Conservation (phyloP, 2,888 invertebrate species). For the Seira sanloemensis region DNA sequence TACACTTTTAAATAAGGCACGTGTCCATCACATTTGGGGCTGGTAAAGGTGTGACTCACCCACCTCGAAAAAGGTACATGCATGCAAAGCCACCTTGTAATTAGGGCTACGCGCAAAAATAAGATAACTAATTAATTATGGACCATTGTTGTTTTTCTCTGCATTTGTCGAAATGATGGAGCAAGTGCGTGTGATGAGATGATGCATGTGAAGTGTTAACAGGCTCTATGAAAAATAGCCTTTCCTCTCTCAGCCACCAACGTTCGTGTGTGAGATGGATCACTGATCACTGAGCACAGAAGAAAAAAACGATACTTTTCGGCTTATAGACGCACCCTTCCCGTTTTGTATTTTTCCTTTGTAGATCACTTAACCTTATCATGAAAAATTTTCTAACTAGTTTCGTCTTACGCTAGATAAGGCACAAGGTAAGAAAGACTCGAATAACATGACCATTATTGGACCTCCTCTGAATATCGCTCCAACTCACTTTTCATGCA, state of each 20-base stretch:
- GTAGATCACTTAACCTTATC: neutral
- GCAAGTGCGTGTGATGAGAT: neutral
- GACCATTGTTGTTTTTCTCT: slow-evolving; percentile 14
- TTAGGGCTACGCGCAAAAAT: neutral
- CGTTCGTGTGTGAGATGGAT: no score
- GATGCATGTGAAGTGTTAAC: neutral
- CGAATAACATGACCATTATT: slow-evolving; percentile 6
- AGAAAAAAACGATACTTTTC: no score
- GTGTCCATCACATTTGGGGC: slow-evolving; percentile 5
- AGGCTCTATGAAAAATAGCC: no score
- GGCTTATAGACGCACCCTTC: slow-evolving; percentile 36
- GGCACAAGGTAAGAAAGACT: slow-evolving; percentile 8
- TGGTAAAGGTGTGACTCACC: slow-evolving; percentile 1
- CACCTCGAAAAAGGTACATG: neutral
- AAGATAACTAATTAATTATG: slow-evolving; percentile 3
- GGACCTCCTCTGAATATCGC: slow-evolving; percentile 7
- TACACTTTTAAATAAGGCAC: neutral
- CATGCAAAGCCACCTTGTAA: slow-evolving; percentile 9
- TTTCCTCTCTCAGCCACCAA: no score
- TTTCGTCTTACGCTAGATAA: neutral
- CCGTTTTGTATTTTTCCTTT: slow-evolving; percentile 43
- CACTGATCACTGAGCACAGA: no score
- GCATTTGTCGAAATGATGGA: neutral
- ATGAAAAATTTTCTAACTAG: neutral
- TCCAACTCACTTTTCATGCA: neutral